Evolutionary conservation across 92 coral and sea anemone genomes (phyloP).

Genomic region (Montipora capitata): DNA sequence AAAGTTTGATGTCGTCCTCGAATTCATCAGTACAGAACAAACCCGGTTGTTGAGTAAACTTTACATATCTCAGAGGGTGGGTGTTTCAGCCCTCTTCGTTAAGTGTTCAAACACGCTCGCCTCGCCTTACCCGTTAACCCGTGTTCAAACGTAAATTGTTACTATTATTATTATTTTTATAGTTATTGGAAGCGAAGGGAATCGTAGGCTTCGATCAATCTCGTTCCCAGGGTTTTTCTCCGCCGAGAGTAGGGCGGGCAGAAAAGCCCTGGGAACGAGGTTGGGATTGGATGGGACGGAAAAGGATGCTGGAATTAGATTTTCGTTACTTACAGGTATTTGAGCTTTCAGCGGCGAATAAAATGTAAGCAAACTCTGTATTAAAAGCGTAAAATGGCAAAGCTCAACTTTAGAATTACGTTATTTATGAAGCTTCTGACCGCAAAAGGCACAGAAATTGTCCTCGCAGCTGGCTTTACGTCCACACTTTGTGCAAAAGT

Average conservation of each 20-base stretch:
- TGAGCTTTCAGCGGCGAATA: too few species aligned
- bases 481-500: slow-evolving; percentile 97
- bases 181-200: too few species aligned
- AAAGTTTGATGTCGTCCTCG: too few species aligned
- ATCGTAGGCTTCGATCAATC: too few species aligned
- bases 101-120: not conserved
- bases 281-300: too few species aligned
- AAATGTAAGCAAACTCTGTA: not conserved
- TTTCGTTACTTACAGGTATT: too few species aligned
- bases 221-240: too few species aligned
- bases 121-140: not conserved
- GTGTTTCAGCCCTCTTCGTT: slow-evolving; percentile 29
- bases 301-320: too few species aligned
- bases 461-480: slow-evolving; percentile 83
- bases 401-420: not conserved
- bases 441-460: slow-evolving; percentile 96
- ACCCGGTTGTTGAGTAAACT: not conserved
- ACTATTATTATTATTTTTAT: too few species aligned
- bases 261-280: too few species aligned
- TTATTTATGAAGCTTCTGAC: slow-evolving; percentile 82
- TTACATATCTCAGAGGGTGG: slow-evolving; percentile 9
- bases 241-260: too few species aligned
- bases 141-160: not conserved
- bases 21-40: too few species aligned
- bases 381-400: not conserved